Evolutionary conservation across 2,888 invertebrate genomes (phyloP), one percentile per base, ranked within the genome.

Genomic region (Macrophya alboannulata): DNA sequence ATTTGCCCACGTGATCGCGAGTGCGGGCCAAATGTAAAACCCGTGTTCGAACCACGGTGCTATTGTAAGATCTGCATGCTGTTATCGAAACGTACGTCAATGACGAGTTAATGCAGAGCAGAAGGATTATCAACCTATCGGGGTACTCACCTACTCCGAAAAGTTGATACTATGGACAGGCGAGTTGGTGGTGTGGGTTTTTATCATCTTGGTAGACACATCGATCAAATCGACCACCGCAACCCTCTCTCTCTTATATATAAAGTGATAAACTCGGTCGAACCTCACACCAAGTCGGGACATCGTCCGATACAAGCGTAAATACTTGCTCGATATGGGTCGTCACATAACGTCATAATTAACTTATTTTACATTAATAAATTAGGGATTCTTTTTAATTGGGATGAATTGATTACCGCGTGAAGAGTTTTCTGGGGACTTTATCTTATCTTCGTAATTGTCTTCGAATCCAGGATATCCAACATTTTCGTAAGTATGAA

Each of bases 251-350:
- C 81, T 81, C 25, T 5, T 81, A 81, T 81, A 81, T 81, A 81
- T 81, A 81, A 81, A 43, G 81, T 25, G 62, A 81, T 81, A 62
- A 62, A 81, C 21, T 21, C 43, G 81, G 81, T 21, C 62, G 12
- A 37, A 59, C 25, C 81, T 21, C 62, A 81, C 62, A 81, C 81
- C 81, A 59, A 62, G 81, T 40, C 43, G 21, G 40, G 15, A 62
- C 81, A 8, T 12, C 62, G 81, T 43, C 15, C 59, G 62, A 43
- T 15, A 81, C 81, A 21, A 55, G 77, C 17, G 59, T 81, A 2
- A 43, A 21, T 12, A 59, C 59, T 81, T 21, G 62, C 62, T 21
- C 31, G 3, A 31, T 43, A 62, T 77, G 31, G 59, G 25, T 79
- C 37, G 31, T 59, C 55, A 2, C 55, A 25, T 81, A n/a, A 55